A percentile compares a stretch with the other conserved stretches of the same genome.
Conservation (phyloP, 23 tunicate species). For the Botrylloides violaceus region DNA sequence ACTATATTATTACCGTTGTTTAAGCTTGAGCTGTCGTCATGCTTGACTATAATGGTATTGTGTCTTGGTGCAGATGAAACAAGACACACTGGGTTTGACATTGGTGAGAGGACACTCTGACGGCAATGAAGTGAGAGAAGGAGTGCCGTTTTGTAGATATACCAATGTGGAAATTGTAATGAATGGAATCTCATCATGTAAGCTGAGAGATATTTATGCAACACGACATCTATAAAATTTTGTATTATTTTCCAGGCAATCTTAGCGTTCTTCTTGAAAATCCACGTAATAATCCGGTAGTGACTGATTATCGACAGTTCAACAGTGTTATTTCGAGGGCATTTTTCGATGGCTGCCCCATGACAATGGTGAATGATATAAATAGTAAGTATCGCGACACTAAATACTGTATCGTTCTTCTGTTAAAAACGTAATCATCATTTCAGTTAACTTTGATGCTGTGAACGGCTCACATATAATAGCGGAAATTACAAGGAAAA, state of each 20-base stretch:
- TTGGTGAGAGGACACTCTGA: conserved; percentile 45
- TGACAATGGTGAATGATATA: not conserved
- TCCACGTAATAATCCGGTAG: conserved; percentile 48
- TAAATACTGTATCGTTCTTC: too few species aligned
- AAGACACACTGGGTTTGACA: conserved; percentile 44
- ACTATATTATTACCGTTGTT: too few species aligned
- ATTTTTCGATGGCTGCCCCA: conserved; percentile 4
- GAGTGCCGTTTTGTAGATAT: conserved; percentile 53
- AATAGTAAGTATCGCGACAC: not conserved
- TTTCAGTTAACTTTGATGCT: not conserved
- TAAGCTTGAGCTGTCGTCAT: too few species aligned
- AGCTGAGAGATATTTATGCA: not conserved
- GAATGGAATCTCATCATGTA: not conserved
- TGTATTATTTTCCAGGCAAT: conserved; percentile 2
- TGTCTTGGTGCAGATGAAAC: conserved; percentile 40
- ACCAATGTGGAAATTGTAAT: conserved; percentile 27
- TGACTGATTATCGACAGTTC: conserved; percentile 9
- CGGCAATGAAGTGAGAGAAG: not conserved
- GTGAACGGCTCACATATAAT: not conserved
- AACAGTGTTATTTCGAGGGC: not conserved
- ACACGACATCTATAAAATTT: not conserved
- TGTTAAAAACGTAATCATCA: too few species aligned
- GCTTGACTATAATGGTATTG: too few species aligned
- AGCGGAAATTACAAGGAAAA: not conserved
- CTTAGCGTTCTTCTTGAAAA: conserved; percentile 71